phyloP scores from a whole-genome alignment of 1,140 invertebrate genomes.

The Sitodiplosis mosellana region DNA sequence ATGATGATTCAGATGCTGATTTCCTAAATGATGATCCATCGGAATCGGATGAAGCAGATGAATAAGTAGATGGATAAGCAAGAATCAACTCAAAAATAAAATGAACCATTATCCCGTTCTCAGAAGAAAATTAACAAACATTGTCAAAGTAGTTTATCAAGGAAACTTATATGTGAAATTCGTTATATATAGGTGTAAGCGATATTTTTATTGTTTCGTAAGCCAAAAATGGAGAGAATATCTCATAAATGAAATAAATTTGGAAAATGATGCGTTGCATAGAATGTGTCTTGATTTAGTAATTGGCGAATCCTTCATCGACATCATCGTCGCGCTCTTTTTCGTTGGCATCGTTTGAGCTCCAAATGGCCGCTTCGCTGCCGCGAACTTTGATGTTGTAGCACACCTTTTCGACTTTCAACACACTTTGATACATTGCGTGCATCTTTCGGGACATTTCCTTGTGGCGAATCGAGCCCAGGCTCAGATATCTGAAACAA shows the following conservation, averaged over 20 bases:
- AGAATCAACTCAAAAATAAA: too few relatives aligned
- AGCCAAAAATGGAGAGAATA: too few relatives aligned
- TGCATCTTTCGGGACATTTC: conserved; percentile 55
- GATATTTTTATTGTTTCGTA: too few relatives aligned
- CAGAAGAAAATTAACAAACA: too few relatives aligned
- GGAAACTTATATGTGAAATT: too few relatives aligned
- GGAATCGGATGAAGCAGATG: too few relatives aligned
- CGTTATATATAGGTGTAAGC: too few relatives aligned
- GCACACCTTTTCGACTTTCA: conserved; percentile 71
- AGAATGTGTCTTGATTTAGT: not conserved
- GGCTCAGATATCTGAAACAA: conserved; percentile 12
- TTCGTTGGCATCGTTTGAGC: not conserved
- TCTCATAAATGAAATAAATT: not conserved
- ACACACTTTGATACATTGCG: conserved; percentile 48
- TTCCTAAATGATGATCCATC: too few relatives aligned
- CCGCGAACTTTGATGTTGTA: conserved; percentile 67
- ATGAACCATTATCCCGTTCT: too few relatives aligned
- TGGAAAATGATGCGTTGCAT: not conserved
- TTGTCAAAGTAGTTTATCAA: too few relatives aligned
- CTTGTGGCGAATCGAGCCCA: conserved; percentile 28
- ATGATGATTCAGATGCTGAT: not conserved
- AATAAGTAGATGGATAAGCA: too few relatives aligned
- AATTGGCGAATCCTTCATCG: conserved; percentile 7
- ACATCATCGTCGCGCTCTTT: conserved; percentile 2
- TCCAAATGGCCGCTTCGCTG: conserved; percentile 47